Evolutionary conservation across 2,113 vertebrate species (phyloP).

Genomic region (Channa argus): DNA sequence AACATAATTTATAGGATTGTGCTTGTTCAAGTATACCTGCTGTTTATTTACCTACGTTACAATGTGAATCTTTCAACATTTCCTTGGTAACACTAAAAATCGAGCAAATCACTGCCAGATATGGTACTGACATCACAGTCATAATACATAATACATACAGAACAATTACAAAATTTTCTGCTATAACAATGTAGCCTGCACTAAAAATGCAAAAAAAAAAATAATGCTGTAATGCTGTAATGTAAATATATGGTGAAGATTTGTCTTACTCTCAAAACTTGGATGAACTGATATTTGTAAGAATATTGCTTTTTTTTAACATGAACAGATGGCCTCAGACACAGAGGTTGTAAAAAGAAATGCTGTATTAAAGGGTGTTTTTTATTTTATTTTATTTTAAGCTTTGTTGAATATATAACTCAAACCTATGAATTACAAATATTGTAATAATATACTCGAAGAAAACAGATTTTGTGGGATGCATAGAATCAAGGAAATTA

Average conservation of each 20-base stretch:
- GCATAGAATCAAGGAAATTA: background rate
- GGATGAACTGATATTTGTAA: conserved; percentile 22
- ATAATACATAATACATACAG: too few relatives aligned
- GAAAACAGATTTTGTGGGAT: background rate
- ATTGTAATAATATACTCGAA: background rate
- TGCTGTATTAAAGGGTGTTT: conserved; percentile 37
- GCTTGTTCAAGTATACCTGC: background rate
- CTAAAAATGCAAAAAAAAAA: conserved; percentile 1
- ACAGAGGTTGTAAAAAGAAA: conserved; percentile 19
- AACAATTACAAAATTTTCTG: conserved; percentile 2
- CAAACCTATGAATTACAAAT: too few relatives aligned
- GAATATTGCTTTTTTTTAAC: conserved; percentile 27
- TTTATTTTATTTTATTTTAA: background rate
- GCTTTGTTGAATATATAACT: background rate
- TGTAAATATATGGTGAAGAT: conserved; percentile 59
- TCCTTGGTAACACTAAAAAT: conserved; percentile 1
- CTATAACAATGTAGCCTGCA: conserved; percentile 8
- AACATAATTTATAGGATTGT: conserved; percentile 46
- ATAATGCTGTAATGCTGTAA: background rate
- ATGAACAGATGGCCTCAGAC: background rate
- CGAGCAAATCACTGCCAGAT: conserved; percentile 6
- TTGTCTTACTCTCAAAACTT: conserved; percentile 18
- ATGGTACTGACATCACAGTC: background rate
- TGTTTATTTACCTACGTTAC: conserved; percentile 9
- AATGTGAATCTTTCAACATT: conserved; percentile 18